Base-by-base conservation (phyloP, 2,797 vertebrate genomes). In the Choloepus didactylus region DNA sequence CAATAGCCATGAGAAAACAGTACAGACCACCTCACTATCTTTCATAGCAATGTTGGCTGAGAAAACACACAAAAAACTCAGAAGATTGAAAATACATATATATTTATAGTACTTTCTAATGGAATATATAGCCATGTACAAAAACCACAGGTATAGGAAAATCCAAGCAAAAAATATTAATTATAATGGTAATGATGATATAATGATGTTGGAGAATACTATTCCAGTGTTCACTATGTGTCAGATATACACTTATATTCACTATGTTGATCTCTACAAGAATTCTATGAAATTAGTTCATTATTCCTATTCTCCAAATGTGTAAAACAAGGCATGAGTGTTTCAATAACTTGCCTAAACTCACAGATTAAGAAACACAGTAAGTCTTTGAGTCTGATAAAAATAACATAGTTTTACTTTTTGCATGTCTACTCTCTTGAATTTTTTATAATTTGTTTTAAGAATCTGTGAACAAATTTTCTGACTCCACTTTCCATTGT, bases 391-490 rank as follows among this genome's bases (percentile, higher is more conserved):
- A 81, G 69, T 85, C n/a, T 83, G 79, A 83, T 60, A 87, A 96
- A 92, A 92, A 70, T 16, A 85, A 59, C 9, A 60, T 77, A 54
- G 14, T 38, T 84, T 62, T 35, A n/a, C 27, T 76, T 84, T 70
- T 90, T 59, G 31, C 51, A 18, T 73, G 18, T 76, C 79, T 91
- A 38, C 9, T 62, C 29, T 91, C 31, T 79, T 76, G 49, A 89
- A 38, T 96, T 59, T 76, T 84, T 95, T 59, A 87, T 92, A 76
- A 62, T 95, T 95, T 97, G 31, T 83, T 94, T 96, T 90, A 38
- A 97, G 85, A 76, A 35, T 84, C 92, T 97, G 75, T 73, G 66
- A 96, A 91, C 62, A 96, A 56, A 89, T 96, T 97, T 95, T 75
- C 44, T 79, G 21, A 11, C 69, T 97, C 82, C 9, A 54, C 9